These are phyloP conservation scores for Pangasius larnaudii DNA, from an alignment of 2,797 vertebrate species.

Conservation along the genomic window DNA sequence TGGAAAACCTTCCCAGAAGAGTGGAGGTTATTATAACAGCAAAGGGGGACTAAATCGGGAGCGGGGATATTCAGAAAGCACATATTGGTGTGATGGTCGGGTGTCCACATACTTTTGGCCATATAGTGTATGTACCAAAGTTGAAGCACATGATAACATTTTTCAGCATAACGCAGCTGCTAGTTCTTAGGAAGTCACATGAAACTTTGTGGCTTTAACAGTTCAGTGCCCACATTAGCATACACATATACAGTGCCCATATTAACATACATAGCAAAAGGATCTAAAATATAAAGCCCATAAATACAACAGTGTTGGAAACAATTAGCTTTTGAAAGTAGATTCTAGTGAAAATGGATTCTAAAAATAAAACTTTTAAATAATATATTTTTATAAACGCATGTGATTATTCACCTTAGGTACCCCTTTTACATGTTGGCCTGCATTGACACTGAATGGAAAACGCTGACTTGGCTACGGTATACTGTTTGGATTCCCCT, in stretches of 20 bases:
- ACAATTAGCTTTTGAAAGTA: neutral
- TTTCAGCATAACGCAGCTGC: neutral
- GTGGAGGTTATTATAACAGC: neutral
- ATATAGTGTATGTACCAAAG: neutral
- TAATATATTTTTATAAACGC: neutral
- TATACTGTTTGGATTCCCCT: conserved; percentile 93
- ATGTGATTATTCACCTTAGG: conserved; percentile 67
- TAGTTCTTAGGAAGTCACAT: conserved; percentile 17
- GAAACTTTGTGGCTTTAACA: neutral
- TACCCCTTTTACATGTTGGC: conserved; percentile 97
- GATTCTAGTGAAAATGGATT: neutral
- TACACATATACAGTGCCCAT: neutral
- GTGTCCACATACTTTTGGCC: neutral
- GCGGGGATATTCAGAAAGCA: neutral
- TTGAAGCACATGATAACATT: too few species aligned
- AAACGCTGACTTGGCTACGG: conserved; percentile 91
- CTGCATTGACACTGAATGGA: conserved; percentile 91
- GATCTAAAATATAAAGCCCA: neutral
- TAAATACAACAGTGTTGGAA: neutral
- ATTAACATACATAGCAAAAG: neutral
- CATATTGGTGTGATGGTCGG: neutral
- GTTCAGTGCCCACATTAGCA: neutral
- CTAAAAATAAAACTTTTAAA: neutral
- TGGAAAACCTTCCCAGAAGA: neutral
- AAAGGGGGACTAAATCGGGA: neutral